Evolutionary conservation across 2,113 vertebrate genomes (phyloP).

Genomic region (Hyperoodon ampullatus): DNA sequence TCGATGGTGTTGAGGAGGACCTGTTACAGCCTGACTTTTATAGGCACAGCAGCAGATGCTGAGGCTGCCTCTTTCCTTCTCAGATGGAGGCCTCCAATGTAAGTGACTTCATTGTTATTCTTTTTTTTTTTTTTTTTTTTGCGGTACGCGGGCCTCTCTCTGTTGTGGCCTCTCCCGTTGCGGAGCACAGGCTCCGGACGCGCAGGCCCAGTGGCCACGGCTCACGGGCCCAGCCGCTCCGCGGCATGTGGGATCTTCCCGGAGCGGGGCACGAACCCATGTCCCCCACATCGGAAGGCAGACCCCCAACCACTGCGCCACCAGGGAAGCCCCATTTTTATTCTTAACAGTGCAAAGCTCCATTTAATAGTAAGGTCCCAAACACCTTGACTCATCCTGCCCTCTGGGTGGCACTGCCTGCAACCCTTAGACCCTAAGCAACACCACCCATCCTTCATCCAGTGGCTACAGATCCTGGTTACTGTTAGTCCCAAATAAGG

Average conservation of each 20-base stretch:
- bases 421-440: neutral
- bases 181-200: no score
- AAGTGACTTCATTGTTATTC: neutral
- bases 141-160: no score
- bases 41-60: neutral
- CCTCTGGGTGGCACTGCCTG: neutral
- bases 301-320: no score
- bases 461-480: neutral
- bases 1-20: neutral
- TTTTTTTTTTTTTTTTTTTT: neutral
- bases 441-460: neutral
- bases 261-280: no score
- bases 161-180: no score
- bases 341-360: neutral
- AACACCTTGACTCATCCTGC: neutral
- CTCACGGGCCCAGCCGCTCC: no score
- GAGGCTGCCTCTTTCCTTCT: neutral
- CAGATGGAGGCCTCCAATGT: neutral
- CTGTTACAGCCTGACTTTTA: neutral
- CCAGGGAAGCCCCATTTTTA: no score
- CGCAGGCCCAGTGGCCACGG: no score
- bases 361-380: neutral
- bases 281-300: accelerated
- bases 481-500: neutral
- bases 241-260: no score